Evolutionary conservation across 2,888 invertebrate species (phyloP), one percentile per base, ranked within the genome.

Genomic region (Parnassius apollo): DNA sequence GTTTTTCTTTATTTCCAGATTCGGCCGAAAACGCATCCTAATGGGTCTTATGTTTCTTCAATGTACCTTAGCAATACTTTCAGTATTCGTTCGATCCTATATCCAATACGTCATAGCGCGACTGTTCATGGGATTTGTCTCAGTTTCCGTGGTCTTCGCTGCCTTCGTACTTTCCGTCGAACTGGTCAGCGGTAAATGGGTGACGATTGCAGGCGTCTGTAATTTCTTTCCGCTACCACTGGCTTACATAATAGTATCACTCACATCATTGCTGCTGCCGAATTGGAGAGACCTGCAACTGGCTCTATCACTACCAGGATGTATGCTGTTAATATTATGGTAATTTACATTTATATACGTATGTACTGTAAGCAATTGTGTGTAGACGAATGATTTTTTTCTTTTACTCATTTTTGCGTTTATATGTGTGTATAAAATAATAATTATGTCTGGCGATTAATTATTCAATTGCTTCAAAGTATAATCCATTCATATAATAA

Each of bases 101-200:
- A 88, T 94, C 69, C 90, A 95, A 67, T 96, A 96, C 83, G 92
- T 95, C 54, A 83, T 94, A 0, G 91, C 96, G 53, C 90, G 96
- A 53, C 94, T 95, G 3, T 75, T 95, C 2, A 93, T 96, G 79
- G 96, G 96, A 0, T 93, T 95, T 70, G 95, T 95, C 12, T 96
- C 95, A 1, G 96, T 96, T 12, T 96, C 96, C n/a, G 95, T 96
- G 56, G 96, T 96, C 35, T 96, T 96, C 81, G 95, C 96, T 49
- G 96, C 95, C 42, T 95, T 96, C 72, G 96, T 96, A 8, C 88
- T 96, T 46, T 94, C 95, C 48, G 95, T 96, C 71, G 96, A 96
- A 81, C 87, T 96, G 61, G 96, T 96, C 3, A 96, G 95, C 50
- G 96, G 96, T 2, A 94, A 95, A 71, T 96, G 96, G 96, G 93